Conservation (phyloP, 2,888 invertebrate genomes). For the Caenorhabditis sp. region DNA sequence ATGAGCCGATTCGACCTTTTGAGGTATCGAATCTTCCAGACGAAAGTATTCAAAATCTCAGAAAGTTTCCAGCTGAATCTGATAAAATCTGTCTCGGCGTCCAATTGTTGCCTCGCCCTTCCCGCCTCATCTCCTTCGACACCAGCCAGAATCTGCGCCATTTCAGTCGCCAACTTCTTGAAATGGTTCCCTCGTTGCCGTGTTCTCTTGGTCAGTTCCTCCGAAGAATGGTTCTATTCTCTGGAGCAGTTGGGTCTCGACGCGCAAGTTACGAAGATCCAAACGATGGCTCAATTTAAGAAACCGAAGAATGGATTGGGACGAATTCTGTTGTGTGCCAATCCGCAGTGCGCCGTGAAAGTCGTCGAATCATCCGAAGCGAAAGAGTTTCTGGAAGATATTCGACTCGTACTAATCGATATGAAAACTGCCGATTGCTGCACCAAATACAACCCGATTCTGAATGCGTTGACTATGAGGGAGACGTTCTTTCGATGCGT, state of each 20-base stretch:
- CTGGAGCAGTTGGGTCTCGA: slow-evolving; percentile 41
- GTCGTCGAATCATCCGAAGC: slow-evolving; percentile 45
- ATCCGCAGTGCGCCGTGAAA: slow-evolving; percentile 53
- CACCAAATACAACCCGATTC: slow-evolving; percentile 55
- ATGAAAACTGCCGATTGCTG: slow-evolving; percentile 55
- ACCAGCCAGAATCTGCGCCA: slow-evolving; percentile 32
- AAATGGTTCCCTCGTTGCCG: slow-evolving; percentile 61
- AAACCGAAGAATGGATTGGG: slow-evolving; percentile 29
- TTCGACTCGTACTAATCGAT: slow-evolving; percentile 51
- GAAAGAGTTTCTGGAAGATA: slow-evolving; percentile 31
- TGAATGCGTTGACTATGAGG: slow-evolving; percentile 40
- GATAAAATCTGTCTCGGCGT: slow-evolving; percentile 26
- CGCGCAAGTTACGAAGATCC: slow-evolving; percentile 30
- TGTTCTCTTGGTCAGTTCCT: slow-evolving; percentile 33
- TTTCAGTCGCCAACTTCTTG: slow-evolving; percentile 48
- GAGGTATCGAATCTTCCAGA: slow-evolving; percentile 31
- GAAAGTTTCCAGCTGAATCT: slow-evolving; percentile 38
- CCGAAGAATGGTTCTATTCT: slow-evolving; percentile 23
- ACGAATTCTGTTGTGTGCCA: slow-evolving; percentile 30
- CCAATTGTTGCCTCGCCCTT: slow-evolving; percentile 54
- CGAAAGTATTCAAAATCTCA: too few relatives aligned
- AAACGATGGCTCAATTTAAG: slow-evolving; percentile 48
- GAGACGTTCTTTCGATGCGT: slow-evolving; percentile 57
- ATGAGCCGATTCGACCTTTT: slow-evolving; percentile 48
- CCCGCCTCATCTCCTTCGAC: slow-evolving; percentile 46